A percentile compares a stretch with the other conserved stretches of the same genome.
phyloP scores from a whole-genome alignment of 2,888 invertebrate genomes.

The Rotaria magnacalcarata region DNA sequence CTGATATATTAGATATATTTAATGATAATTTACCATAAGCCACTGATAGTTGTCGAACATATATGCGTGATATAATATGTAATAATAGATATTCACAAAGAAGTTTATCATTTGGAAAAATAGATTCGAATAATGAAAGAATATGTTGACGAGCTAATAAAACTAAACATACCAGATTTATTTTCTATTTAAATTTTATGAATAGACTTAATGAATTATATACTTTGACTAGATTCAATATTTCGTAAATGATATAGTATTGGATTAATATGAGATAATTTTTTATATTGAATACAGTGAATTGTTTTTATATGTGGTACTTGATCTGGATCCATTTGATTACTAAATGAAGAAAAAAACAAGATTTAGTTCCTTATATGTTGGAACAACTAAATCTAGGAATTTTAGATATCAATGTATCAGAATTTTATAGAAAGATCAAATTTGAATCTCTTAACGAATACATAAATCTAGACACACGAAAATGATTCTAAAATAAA shows the following conservation, averaged over 20 bases:
- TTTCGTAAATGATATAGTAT: neutral
- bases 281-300: conserved; percentile 18
- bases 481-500: too few species aligned
- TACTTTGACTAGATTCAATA: conserved; percentile 4
- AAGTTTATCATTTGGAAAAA: conserved; percentile 20
- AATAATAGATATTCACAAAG: neutral
- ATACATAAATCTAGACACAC: too few species aligned
- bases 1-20: neutral
- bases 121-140: neutral
- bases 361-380: neutral
- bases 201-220: too few species aligned
- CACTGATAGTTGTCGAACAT: neutral
- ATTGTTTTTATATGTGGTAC: neutral
- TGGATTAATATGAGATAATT: neutral
- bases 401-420: too few species aligned
- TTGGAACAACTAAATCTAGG: too few species aligned
- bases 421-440: too few species aligned
- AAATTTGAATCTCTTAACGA: too few species aligned
- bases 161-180: neutral
- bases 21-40: conserved; percentile 23
- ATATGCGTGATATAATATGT: neutral
- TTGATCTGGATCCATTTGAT: neutral
- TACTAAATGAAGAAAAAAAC: neutral
- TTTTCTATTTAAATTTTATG: too few species aligned
- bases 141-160: neutral